phyloP scores from a whole-genome alignment of 2,888 invertebrate species.

The Smittia sp. region DNA sequence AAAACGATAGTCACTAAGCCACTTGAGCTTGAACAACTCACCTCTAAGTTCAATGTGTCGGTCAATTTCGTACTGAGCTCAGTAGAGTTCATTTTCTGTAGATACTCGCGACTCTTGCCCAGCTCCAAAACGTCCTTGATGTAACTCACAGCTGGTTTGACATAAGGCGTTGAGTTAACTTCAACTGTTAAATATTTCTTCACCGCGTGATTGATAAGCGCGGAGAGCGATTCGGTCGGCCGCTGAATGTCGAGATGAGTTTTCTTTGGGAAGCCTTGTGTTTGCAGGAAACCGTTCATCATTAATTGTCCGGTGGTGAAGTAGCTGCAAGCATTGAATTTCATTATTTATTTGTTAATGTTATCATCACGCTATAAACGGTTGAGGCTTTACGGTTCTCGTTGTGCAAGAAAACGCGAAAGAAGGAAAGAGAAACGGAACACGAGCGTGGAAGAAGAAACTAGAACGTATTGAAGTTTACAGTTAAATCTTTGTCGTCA shows the following conservation, averaged over 20 bases:
- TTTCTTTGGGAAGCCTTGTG: slow-evolving; percentile 71
- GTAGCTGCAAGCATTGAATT: slow-evolving; percentile 59
- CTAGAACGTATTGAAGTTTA: slow-evolving; percentile 35
- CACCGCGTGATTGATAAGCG: slow-evolving; percentile 65
- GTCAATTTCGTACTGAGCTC: slow-evolving; percentile 73
- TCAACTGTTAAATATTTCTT: slow-evolving; percentile 69
- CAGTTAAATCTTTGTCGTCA: slow-evolving; percentile 29
- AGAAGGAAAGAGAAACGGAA: neutral
- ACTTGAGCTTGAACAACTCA: slow-evolving; percentile 44
- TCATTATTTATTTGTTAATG: neutral
- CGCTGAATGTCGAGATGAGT: slow-evolving; percentile 66
- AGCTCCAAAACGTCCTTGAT: slow-evolving; percentile 68
- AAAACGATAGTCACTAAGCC: neutral
- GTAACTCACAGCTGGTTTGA: slow-evolving; percentile 72
- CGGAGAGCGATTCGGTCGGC: slow-evolving; percentile 69
- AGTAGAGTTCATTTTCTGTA: slow-evolving; percentile 65
- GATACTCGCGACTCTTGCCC: slow-evolving; percentile 66
- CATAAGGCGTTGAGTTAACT: slow-evolving; percentile 69
- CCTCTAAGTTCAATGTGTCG: slow-evolving; percentile 75
- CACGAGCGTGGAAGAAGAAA: slow-evolving; percentile 2
- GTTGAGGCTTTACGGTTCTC: too few species aligned
- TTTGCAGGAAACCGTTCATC: slow-evolving; percentile 71
- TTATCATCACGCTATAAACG: neutral
- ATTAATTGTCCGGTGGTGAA: slow-evolving; percentile 66
- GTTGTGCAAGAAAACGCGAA: neutral